Evolutionary conservation across 2,113 vertebrate species (phyloP).

Genomic region (Vulpes vulpes): DNA sequence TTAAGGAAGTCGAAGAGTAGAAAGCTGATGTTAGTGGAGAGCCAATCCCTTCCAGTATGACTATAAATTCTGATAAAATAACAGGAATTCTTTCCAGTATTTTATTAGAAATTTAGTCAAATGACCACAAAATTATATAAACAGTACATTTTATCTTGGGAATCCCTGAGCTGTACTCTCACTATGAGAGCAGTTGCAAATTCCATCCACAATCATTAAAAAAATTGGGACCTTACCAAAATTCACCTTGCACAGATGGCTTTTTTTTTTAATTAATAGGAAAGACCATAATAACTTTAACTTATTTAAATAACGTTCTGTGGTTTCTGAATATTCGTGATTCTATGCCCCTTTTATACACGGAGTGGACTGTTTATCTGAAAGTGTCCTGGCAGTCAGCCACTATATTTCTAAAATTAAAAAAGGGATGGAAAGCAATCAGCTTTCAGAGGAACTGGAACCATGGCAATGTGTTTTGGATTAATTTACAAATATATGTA

Average conservation of each 20-base stretch:
- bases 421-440: slow-evolving; percentile 88
- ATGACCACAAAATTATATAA: slow-evolving; percentile 78
- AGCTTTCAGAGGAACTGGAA: slow-evolving; percentile 86
- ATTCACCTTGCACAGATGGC: slow-evolving; percentile 89
- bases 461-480: slow-evolving; percentile 88
- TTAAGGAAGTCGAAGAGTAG: not conserved
- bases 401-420: slow-evolving; percentile 90
- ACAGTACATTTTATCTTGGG: slow-evolving; percentile 79
- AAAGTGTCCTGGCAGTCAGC: slow-evolving; percentile 87
- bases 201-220: slow-evolving; percentile 84
- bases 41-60: slow-evolving; percentile 73
- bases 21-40: not conserved
- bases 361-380: slow-evolving; percentile 88
- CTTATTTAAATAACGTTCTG: slow-evolving; percentile 84
- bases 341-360: slow-evolving; percentile 82
- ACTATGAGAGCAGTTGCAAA: slow-evolving; percentile 83
- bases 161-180: slow-evolving; percentile 82
- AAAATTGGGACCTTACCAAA: slow-evolving; percentile 87
- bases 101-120: slow-evolving; percentile 76
- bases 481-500: slow-evolving; percentile 92
- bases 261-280: slow-evolving; percentile 88
- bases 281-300: slow-evolving; percentile 84
- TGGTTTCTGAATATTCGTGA: slow-evolving; percentile 83
- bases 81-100: slow-evolving; percentile 76
- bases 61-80: slow-evolving; percentile 78